These are phyloP conservation scores for Stercorarius parasiticus DNA, from an alignment of 2,113 vertebrate genomes.

Conservation along the genomic window DNA sequence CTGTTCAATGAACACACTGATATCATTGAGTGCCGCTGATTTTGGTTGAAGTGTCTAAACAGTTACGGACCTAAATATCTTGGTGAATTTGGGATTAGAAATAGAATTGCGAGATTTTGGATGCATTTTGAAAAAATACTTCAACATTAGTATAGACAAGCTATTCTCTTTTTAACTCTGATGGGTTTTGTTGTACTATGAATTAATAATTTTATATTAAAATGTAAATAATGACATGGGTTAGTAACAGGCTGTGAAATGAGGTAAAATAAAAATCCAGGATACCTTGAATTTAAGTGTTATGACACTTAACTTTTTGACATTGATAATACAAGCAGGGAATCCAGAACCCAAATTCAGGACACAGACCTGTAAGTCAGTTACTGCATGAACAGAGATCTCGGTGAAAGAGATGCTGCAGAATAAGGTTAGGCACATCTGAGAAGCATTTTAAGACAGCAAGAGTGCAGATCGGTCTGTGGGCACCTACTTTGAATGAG, in stretches of 20 bases:
- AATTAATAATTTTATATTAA: background rate
- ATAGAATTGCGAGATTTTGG: background rate
- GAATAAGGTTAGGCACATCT: background rate
- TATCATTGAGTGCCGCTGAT: background rate
- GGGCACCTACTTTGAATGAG: background rate
- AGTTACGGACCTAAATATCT: background rate
- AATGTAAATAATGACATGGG: background rate
- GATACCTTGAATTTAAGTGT: background rate
- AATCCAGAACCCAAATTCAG: background rate
- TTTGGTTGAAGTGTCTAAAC: background rate
- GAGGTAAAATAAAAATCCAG: background rate
- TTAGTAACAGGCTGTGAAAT: background rate
- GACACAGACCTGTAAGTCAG: background rate
- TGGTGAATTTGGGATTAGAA: background rate
- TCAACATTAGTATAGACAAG: background rate
- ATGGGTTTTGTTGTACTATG: background rate
- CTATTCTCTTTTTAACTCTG: background rate
- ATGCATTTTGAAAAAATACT: background rate
- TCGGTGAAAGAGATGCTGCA: background rate
- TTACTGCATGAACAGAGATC: background rate
- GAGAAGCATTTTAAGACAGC: background rate
- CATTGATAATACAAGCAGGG: background rate
- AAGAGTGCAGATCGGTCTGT: background rate
- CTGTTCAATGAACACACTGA: background rate
- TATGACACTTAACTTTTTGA: background rate